Conservation (phyloP, 2,888 invertebrate species). For the Cantharis rufa region DNA sequence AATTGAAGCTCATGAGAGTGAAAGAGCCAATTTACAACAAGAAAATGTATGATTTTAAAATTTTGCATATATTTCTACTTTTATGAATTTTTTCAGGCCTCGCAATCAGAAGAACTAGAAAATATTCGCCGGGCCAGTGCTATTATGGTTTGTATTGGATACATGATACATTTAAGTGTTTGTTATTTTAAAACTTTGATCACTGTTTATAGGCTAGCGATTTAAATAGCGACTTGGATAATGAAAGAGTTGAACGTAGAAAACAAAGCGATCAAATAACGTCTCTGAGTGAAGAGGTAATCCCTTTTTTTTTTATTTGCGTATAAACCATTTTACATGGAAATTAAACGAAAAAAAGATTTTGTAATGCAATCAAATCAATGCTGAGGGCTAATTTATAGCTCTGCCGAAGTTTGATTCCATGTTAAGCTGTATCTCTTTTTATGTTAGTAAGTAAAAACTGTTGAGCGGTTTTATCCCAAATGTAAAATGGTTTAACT, state of each 20-base stretch:
- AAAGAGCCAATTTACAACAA: neutral
- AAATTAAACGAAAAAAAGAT: too few species aligned
- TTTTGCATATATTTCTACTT: neutral
- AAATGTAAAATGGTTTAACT: too few species aligned
- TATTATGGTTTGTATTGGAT: neutral
- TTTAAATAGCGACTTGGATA: slow-evolving; percentile 13
- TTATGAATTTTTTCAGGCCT: neutral
- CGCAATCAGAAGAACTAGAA: neutral
- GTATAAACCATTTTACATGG: too few species aligned
- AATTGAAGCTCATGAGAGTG: neutral
- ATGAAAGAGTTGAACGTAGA: slow-evolving; percentile 2
- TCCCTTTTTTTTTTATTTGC: neutral
- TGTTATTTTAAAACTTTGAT: neutral
- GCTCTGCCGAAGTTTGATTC: too few species aligned
- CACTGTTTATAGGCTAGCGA: neutral
- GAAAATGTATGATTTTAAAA: neutral
- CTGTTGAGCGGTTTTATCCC: too few species aligned
- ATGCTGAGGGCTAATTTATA: too few species aligned
- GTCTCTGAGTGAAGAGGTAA: neutral
- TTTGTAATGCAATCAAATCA: too few species aligned
- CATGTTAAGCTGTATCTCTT: too few species aligned
- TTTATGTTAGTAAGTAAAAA: too few species aligned
- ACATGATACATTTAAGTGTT: neutral
- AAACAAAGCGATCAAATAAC: slow-evolving; percentile 1
- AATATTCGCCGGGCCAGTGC: neutral